Evolutionary conservation across 2,797 vertebrate species (phyloP).

Genomic region (Anniella stebbinsi): DNA sequence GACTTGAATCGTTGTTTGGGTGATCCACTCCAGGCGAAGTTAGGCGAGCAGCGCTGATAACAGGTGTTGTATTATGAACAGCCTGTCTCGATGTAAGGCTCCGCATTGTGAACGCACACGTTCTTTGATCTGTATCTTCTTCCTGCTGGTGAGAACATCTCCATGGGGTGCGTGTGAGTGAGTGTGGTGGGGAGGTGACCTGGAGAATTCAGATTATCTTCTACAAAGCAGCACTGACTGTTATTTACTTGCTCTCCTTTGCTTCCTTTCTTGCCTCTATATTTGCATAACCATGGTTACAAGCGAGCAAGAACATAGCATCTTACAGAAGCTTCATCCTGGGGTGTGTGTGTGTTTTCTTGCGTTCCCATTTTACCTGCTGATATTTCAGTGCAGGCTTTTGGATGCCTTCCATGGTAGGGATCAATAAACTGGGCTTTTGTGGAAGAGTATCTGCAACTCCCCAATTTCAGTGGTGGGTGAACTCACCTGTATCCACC

Average conservation of each 20-base stretch:
- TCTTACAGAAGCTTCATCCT: too few species aligned
- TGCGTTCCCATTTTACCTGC: too few species aligned
- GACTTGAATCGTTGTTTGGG: neutral
- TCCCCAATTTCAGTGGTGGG: too few species aligned
- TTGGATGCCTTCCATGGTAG: too few species aligned
- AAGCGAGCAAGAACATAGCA: neutral
- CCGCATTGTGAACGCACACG: neutral
- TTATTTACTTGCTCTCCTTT: neutral
- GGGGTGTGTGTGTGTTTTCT: too few species aligned
- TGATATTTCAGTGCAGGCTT: too few species aligned
- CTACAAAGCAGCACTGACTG: too few species aligned
- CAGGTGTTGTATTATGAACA: neutral
- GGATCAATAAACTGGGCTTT: too few species aligned
- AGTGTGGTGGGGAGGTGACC: neutral
- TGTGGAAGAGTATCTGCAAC: too few species aligned
- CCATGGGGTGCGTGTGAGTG: too few species aligned
- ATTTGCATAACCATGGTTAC: neutral
- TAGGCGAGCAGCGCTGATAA: neutral
- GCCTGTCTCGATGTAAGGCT: neutral
- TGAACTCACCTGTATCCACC: too few species aligned
- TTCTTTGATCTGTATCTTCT: neutral
- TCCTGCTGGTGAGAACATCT: neutral
- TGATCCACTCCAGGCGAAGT: neutral
- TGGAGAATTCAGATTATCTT: accelerated
- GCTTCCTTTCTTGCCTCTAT: accelerated